Evolutionary conservation across 2,797 vertebrate genomes (phyloP), one percentile per base, ranked within the genome.

Genomic region (Sebastes hubbsi): DNA sequence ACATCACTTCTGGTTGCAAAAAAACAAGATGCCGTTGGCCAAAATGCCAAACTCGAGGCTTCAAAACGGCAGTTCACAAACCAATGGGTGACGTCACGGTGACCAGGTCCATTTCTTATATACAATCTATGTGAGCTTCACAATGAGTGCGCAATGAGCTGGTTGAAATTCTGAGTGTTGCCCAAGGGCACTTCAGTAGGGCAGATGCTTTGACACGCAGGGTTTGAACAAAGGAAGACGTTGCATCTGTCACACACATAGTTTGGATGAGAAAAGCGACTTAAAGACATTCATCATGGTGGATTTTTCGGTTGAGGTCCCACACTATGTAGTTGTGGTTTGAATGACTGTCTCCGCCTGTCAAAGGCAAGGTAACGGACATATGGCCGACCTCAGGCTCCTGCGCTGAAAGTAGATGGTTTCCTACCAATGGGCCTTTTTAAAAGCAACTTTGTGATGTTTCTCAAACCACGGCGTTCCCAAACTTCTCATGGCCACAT

Each of bases 401-500:
- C 74, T 54, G 59, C 74, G 71, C 85, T 87, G 78, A 84, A 86
- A 82, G 60, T 80, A 78, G 72, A 87, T 69, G 88, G 75, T 87
- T 89, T 89, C 72, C 81, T 62, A 81, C 81, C 83, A 86, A 72
- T 66, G 80, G 69, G 81, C 52, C 67, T 83, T 90, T 89, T 85
- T 84, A 89, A 91, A 89, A 78, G 90, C 86, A 92, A 95, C 89
- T 91, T 92, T 93, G 88, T 91, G 92, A 95, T 95, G 94, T 94
- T 94, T 94, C 91, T 92, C 86, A 86, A 93, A 94, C 90, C 91
- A 87, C 85, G 82, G 79, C 76, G 68, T 94, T 93, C 90, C 89
- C 91, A 93, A 94, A 94, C 92, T 90, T 93, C 93, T 93, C 93
- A 94, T 94, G 93, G 91, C 86, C 91, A 92, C 93, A 94, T 95